Percentiles rank a stretch among this genome's conserved stretches.
phyloP scores from a whole-genome alignment of 2,888 invertebrate genomes.

The Brachynemurus nebulosus region DNA sequence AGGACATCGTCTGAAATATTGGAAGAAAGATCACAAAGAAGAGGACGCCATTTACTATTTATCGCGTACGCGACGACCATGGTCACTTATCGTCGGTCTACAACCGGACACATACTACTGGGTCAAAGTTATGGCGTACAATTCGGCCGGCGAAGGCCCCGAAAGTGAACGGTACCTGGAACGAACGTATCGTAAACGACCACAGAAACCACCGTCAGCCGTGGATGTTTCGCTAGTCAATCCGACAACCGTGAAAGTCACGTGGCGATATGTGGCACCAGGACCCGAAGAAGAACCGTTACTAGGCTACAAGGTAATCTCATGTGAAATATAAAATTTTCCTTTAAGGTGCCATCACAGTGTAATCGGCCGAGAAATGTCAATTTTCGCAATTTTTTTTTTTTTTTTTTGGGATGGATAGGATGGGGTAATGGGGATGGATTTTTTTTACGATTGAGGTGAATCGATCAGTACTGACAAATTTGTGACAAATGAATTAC shows the following conservation, averaged over 20 bases:
- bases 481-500: no score
- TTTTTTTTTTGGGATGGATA: no score
- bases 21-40: conserved; percentile 62
- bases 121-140: conserved; percentile 90
- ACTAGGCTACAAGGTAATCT: conserved; percentile 87
- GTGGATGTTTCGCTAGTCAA: conserved; percentile 73
- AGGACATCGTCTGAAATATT: conserved; percentile 88
- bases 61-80: conserved; percentile 67
- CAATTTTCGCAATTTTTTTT: no score
- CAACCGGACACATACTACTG: conserved; percentile 86
- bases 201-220: conserved; percentile 87
- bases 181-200: conserved; percentile 80
- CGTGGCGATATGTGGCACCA: conserved; percentile 89
- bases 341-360: background rate
- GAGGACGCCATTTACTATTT: conserved; percentile 72
- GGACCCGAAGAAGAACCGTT: conserved; percentile 85
- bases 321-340: background rate
- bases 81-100: conserved; percentile 86
- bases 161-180: conserved; percentile 84
- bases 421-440: no score
- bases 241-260: conserved; percentile 75
- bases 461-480: no score
- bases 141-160: conserved; percentile 90
- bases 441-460: no score
- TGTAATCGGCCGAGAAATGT: no score